Conservation (phyloP, 2,888 invertebrate species). For the Pandemis cinnamomeana region DNA sequence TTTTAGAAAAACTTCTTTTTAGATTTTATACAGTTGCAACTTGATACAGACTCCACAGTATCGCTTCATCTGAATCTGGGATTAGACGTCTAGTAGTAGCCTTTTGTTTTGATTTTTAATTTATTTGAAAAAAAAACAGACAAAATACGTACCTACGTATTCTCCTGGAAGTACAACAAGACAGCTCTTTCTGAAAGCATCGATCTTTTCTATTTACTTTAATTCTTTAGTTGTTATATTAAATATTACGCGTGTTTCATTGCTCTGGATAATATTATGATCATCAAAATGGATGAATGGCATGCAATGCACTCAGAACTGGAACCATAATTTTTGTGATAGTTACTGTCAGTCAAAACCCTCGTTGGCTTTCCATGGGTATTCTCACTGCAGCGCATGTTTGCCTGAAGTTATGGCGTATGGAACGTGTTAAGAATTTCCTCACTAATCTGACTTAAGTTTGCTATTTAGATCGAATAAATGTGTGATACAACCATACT, state of each 20-base stretch:
- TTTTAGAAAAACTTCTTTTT: too few species aligned
- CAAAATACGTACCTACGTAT: too few species aligned
- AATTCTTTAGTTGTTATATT: background rate
- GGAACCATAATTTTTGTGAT: constrained; percentile 69
- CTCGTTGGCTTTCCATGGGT: constrained; percentile 63
- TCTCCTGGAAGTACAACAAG: too few species aligned
- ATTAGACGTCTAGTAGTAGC: too few species aligned
- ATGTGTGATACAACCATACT: too few species aligned
- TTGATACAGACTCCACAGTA: too few species aligned
- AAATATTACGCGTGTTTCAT: too few species aligned
- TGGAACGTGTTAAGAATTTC: constrained; percentile 31
- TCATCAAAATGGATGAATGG: background rate
- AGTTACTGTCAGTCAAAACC: constrained; percentile 66
- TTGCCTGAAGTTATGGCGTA: constrained; percentile 63
- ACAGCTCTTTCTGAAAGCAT: too few species aligned
- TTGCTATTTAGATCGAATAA: background rate
- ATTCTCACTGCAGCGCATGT: constrained; percentile 64
- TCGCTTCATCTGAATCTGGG: too few species aligned
- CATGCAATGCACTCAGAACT: constrained; percentile 50
- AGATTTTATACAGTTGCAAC: too few species aligned
- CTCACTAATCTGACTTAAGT: constrained; percentile 1
- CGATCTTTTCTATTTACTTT: background rate
- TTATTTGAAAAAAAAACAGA: too few species aligned
- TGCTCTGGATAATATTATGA: background rate
- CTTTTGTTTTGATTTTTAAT: too few species aligned